Evolutionary conservation across 2,797 vertebrate genomes (phyloP).

Genomic region (Pangasius krempfi): DNA sequence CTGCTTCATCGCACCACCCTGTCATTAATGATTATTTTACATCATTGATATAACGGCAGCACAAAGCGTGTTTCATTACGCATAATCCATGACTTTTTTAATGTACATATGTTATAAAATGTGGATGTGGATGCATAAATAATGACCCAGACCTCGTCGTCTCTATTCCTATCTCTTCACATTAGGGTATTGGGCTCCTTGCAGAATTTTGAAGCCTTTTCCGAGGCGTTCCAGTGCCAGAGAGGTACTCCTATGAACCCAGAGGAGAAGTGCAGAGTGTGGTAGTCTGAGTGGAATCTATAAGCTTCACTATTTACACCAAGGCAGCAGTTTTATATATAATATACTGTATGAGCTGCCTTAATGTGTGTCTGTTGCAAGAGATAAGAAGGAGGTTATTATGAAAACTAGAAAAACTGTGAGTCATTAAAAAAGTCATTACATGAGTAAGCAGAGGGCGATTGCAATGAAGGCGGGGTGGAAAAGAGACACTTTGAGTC

Average conservation of each 20-base stretch:
- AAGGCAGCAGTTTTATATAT: conserved; percentile 55
- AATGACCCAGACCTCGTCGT: neutral
- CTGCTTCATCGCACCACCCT: neutral
- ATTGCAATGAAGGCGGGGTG: conserved; percentile 26
- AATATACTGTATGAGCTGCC: conserved; percentile 56
- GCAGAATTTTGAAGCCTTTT: conserved; percentile 93
- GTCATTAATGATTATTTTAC: neutral
- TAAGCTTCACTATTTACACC: conserved; percentile 50
- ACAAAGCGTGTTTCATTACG: neutral
- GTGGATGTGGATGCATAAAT: neutral
- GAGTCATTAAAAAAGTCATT: neutral
- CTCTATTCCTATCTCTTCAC: conserved; percentile 8
- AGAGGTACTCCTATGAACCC: conserved; percentile 87
- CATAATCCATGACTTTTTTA: neutral
- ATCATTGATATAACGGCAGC: neutral
- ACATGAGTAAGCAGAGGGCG: conserved; percentile 26
- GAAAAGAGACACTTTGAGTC: conserved; percentile 42
- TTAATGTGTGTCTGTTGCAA: conserved; percentile 30
- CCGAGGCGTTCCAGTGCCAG: conserved; percentile 87
- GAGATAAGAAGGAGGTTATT: conserved; percentile 29
- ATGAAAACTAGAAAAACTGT: neutral
- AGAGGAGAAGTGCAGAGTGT: conserved; percentile 85
- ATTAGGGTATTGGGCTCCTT: conserved; percentile 91
- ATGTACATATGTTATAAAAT: neutral
- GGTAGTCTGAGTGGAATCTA: conserved; percentile 74